A percentile compares a stretch with the other conserved stretches of the same genome.
phyloP scores from a whole-genome alignment of 2,888 invertebrate species.

The Lithophane semibrunnea region DNA sequence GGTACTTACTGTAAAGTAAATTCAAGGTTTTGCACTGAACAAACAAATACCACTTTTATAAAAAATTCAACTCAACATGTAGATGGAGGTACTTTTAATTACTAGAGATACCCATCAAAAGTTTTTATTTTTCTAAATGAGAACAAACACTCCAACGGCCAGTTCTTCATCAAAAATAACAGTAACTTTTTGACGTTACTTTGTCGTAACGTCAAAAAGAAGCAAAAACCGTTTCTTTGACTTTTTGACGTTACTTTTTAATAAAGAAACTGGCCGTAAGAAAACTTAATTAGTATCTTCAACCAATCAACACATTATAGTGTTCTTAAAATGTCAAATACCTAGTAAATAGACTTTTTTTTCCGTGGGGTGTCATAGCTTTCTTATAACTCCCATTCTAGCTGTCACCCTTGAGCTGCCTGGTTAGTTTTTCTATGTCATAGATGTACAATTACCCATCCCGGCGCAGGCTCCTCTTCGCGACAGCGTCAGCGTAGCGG shows the following conservation, averaged over 20 bases:
- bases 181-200: no score
- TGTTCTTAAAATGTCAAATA: neutral
- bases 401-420: neutral
- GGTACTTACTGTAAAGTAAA: neutral
- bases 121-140: neutral
- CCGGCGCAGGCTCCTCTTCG: neutral
- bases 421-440: neutral
- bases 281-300: neutral
- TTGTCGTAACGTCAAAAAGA: no score
- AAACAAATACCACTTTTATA: neutral
- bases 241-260: no score
- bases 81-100: constrained; percentile 1
- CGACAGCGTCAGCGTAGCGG: constrained; percentile 67
- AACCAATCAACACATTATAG: no score
- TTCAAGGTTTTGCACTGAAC: neutral
- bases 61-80: neutral
- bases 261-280: no score
- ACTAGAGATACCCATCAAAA: neutral
- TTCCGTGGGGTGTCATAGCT: neutral
- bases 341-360: neutral
- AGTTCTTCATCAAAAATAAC: no score
- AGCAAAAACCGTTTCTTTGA: no score
- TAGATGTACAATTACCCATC: neutral
- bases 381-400: neutral
- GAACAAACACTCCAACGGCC: no score